Base-by-base conservation (phyloP, 2,113 vertebrate species). In the Tursiops truncatus region DNA sequence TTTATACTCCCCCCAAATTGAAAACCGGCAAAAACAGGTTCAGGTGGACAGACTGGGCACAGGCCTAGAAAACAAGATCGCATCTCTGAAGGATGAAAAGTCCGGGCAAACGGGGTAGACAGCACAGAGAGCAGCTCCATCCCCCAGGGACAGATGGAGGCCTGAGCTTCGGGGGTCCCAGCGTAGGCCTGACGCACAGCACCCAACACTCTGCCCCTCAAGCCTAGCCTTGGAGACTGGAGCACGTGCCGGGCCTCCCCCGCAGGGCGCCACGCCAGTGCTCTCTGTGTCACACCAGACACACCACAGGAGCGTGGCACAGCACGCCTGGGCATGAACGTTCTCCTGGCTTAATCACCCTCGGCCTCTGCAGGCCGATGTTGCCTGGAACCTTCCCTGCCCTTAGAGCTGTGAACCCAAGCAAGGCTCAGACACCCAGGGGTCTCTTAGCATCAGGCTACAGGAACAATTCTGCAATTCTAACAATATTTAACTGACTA, bases 251-350 rank as follows among this genome's bases (percentile, higher is more conserved):
- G 1, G 50, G 26, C 25, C 44, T 20, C 14, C 68, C 23, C 71
- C 0, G 0, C 41, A 31, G 31, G 6, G 28, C 5, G 10, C 8
- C 8, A 13, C 4, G 14, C 31, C 11, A 7, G 36, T 5, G 10
- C 15, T 44, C 44, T 44, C 8, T 13, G 28, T 28, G 17, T 58
- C 50, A 21, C 3, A 17, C 11, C 60, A 62, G 21, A 25, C 18
- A 50, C 11, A 38, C 4, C 0, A 4, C 0, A 0, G 15, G 47
- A 56, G 50, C 20, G 38, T 23, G 33, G 31, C 10, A 1, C 3
- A 8, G 65, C 36, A 6, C 31, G 20, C 18, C 1, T 2, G 10
- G 21, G 62, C 20, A 3, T 13, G 21, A 17, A 28, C 5, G 4
- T 26, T 6, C 23, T 76, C 36, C 58, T 58, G 21, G 12, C 15